A percentile compares a stretch with the other conserved stretches of the same genome.
These are phyloP conservation scores for Melanocharis versteri DNA, from an alignment of 2,113 vertebrate species.

Conservation along the genomic window DNA sequence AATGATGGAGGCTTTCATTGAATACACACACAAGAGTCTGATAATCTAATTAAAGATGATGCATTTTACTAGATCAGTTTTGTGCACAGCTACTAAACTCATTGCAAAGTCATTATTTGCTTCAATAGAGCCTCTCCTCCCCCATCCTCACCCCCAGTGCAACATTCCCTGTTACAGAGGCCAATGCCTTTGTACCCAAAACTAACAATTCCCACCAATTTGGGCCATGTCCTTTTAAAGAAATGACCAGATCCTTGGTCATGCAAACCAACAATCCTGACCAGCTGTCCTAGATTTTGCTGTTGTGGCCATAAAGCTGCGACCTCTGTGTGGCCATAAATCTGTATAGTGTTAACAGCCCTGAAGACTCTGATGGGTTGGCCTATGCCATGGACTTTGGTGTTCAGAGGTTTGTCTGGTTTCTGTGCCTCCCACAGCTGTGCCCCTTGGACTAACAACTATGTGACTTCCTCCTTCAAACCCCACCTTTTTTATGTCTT, in stretches of 20 bases:
- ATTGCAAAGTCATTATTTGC: neutral
- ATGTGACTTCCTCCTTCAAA: neutral
- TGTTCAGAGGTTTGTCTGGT: neutral
- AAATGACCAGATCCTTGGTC: neutral
- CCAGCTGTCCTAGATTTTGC: neutral
- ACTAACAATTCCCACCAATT: neutral
- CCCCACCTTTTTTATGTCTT: neutral
- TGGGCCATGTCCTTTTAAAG: neutral
- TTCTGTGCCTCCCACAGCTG: neutral
- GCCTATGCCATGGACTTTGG: neutral
- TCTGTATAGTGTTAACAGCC: neutral
- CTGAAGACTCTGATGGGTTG: neutral
- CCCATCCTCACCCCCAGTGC: rapidly evolving
- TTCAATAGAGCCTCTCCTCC: neutral
- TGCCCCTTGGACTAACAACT: neutral
- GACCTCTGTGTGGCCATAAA: neutral
- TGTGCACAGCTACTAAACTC: neutral
- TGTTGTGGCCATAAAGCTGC: neutral
- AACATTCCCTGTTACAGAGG: neutral
- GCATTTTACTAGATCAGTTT: neutral
- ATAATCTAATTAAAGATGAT: neutral
- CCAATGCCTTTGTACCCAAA: neutral
- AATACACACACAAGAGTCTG: rapidly evolving
- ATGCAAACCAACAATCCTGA: neutral
- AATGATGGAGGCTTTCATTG: neutral